Evolutionary conservation across 2,888 invertebrate genomes (phyloP).

Genomic region (Caradrina clavipalpis): DNA sequence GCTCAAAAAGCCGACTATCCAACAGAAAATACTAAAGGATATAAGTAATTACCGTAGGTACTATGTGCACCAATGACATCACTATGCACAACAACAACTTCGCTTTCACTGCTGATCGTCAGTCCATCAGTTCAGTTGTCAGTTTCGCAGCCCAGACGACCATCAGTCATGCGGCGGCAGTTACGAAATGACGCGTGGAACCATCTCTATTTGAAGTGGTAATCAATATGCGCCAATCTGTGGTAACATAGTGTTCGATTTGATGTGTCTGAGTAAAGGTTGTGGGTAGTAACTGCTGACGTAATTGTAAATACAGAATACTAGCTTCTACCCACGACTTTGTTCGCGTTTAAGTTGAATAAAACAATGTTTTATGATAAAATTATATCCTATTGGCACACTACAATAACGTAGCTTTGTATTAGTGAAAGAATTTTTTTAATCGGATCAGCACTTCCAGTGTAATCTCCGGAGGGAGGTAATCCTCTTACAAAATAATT

Average conservation of each 20-base stretch:
- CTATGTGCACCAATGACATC: conserved; percentile 10
- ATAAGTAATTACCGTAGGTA: conserved; percentile 15
- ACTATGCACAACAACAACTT: conserved; percentile 32
- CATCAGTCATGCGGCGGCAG: conserved; percentile 56
- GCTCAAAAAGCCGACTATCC: background rate
- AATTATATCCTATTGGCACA: too few species aligned
- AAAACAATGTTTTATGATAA: too few species aligned
- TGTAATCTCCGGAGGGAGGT: too few species aligned
- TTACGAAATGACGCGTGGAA: conserved; percentile 53
- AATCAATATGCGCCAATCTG: conserved; percentile 57
- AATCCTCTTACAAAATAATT: too few species aligned
- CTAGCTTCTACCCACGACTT: too few species aligned
- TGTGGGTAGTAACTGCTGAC: background rate
- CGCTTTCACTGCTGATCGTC: conserved; percentile 67
- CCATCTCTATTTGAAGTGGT: conserved; percentile 54
- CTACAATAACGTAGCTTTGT: too few species aligned
- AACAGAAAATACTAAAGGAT: conserved; percentile 11
- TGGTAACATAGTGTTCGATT: conserved; percentile 28
- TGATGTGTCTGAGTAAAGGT: conserved; percentile 12
- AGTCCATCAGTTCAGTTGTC: conserved; percentile 61
- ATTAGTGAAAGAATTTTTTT: too few species aligned
- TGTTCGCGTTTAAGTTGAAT: too few species aligned
- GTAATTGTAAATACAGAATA: too few species aligned
- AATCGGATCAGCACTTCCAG: too few species aligned
- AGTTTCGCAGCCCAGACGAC: conserved; percentile 52